Evolutionary conservation across 2,797 vertebrate species (phyloP).

Genomic region (Xiphophorus birchmanni): DNA sequence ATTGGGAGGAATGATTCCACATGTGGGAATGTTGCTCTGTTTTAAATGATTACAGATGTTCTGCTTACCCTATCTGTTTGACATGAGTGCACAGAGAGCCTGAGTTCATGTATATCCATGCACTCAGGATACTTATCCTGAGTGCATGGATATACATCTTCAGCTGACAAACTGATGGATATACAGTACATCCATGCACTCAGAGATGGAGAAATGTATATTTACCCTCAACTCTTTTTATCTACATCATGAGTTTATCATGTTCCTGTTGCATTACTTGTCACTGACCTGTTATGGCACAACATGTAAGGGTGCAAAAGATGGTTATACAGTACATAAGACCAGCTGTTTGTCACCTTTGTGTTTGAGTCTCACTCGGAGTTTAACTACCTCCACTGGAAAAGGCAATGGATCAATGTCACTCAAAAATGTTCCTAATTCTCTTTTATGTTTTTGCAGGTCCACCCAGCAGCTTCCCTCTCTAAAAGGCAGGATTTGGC

Average conservation of each 20-base stretch:
- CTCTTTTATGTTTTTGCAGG: constrained; percentile 67
- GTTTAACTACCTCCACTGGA: constrained; percentile 33
- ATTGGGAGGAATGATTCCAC: constrained; percentile 74
- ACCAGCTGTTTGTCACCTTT: constrained; percentile 44
- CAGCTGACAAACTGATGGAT: no score
- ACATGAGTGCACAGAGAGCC: constrained; percentile 30
- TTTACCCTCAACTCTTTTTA: background rate
- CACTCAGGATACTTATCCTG: no score
- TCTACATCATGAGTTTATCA: constrained; percentile 8
- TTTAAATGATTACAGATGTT: constrained; percentile 80
- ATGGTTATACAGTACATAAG: constrained; percentile 23
- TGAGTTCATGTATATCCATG: background rate
- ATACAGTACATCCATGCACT: background rate
- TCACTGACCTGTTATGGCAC: constrained; percentile 48
- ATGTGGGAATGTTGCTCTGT: constrained; percentile 70
- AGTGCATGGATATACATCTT: no score
- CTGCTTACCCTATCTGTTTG: constrained; percentile 63
- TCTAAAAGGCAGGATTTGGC: constrained; percentile 42
- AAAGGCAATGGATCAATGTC: constrained; percentile 63
- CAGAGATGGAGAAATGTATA: background rate
- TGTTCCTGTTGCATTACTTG: constrained; percentile 35
- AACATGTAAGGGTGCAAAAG: constrained; percentile 12
- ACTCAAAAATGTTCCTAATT: constrained; percentile 64
- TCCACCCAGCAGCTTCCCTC: constrained; percentile 59
- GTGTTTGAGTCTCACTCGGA: constrained; percentile 26